Evolutionary conservation across 2,888 invertebrate genomes (phyloP).

Genomic region (Hesperia comma): DNA sequence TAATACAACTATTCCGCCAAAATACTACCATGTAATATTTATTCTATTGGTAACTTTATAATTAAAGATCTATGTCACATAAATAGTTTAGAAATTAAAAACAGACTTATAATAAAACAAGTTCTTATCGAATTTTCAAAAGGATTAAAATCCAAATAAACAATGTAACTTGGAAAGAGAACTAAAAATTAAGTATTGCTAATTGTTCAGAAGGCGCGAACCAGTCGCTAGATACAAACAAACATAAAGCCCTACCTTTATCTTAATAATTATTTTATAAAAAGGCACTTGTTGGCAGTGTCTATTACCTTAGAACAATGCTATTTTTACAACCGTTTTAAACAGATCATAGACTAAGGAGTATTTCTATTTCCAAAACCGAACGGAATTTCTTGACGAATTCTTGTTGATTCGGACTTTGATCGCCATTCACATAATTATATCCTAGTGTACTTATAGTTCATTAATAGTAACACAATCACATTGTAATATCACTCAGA

Average conservation of each 20-base stretch:
- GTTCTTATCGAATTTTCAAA: slow-evolving; percentile 45
- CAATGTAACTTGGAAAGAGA: slow-evolving; percentile 42
- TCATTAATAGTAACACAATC: slow-evolving; percentile 78
- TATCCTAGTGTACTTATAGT: slow-evolving; percentile 75
- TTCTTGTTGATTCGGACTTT: slow-evolving; percentile 47
- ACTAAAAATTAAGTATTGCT: slow-evolving; percentile 53
- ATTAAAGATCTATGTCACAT: slow-evolving; percentile 75
- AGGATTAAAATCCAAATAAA: slow-evolving; percentile 48
- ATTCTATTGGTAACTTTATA: slow-evolving; percentile 79
- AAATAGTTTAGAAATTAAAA: slow-evolving; percentile 74
- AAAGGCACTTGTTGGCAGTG: slow-evolving; percentile 84
- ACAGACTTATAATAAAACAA: slow-evolving; percentile 67
- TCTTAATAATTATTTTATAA: slow-evolving; percentile 56
- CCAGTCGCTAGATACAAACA: slow-evolving; percentile 70
- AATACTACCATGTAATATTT: slow-evolving; percentile 51
- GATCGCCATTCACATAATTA: slow-evolving; percentile 58
- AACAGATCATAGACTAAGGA: slow-evolving; percentile 63
- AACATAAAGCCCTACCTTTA: slow-evolving; percentile 47
- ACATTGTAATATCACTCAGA: slow-evolving; percentile 82
- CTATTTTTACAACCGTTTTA: slow-evolving; percentile 71
- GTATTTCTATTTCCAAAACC: slow-evolving; percentile 66
- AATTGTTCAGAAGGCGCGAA: slow-evolving; percentile 66
- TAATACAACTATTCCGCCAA: slow-evolving; percentile 44
- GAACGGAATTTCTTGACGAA: slow-evolving; percentile 48
- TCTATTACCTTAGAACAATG: slow-evolving; percentile 64